These are phyloP conservation scores for Myotis myotis DNA, from an alignment of 2,797 vertebrate genomes.

Conservation along the genomic window DNA sequence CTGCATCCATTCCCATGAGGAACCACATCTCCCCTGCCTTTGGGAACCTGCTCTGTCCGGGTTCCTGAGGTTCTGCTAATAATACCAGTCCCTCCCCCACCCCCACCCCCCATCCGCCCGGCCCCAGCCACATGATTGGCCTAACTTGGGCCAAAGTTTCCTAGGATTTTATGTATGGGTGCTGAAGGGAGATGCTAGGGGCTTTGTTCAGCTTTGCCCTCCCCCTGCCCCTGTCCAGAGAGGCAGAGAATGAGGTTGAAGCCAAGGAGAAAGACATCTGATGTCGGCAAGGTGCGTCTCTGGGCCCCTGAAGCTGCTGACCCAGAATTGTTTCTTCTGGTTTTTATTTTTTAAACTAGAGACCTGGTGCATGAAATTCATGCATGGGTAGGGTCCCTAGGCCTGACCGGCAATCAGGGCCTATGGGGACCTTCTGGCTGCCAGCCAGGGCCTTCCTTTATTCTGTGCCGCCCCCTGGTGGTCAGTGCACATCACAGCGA, in stretches of 20 bases:
- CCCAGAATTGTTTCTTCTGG: background rate
- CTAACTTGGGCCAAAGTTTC: background rate
- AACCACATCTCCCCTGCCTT: background rate
- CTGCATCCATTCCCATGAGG: background rate
- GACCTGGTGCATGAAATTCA: too few relatives aligned
- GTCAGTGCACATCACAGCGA: too few relatives aligned
- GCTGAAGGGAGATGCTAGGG: background rate
- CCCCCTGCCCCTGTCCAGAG: background rate
- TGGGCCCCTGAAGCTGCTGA: background rate
- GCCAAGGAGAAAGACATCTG: background rate
- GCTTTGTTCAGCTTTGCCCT: background rate
- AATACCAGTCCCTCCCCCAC: background rate
- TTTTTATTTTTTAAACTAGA: background rate
- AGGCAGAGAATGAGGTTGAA: background rate
- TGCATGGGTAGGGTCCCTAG: too few relatives aligned
- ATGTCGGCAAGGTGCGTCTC: too few relatives aligned
- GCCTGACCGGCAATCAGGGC: too few relatives aligned
- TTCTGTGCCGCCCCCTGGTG: too few relatives aligned
- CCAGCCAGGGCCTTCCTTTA: too few relatives aligned
- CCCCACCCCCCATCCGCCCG: rapidly evolving
- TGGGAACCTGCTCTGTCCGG: background rate
- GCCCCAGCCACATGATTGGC: background rate
- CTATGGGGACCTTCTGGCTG: too few relatives aligned
- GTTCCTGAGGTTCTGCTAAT: background rate
- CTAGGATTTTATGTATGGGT: background rate